phyloP scores from a whole-genome alignment of 2,888 invertebrate genomes.

The Meghimatium bilineatum region DNA sequence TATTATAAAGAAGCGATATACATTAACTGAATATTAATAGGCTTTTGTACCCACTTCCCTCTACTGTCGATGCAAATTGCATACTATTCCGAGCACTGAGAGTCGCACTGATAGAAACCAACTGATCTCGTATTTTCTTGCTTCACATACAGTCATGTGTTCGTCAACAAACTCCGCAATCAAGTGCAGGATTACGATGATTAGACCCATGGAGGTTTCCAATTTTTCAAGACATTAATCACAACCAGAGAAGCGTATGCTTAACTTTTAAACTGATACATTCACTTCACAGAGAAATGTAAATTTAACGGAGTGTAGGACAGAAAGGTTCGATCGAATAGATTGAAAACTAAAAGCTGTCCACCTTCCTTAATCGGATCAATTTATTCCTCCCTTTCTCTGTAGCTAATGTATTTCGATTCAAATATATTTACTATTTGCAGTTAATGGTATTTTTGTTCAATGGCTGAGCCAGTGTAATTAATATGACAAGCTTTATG shows the following conservation, averaged over 20 bases:
- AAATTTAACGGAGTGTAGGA: neutral
- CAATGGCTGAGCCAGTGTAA: neutral
- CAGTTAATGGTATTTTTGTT: neutral
- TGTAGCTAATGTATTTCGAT: neutral
- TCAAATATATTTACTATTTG: neutral
- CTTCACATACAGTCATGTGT: neutral
- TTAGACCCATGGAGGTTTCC: neutral
- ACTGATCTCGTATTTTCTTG: neutral
- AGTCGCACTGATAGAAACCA: too few relatives aligned
- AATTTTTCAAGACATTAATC: conserved; percentile 26
- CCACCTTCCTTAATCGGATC: neutral
- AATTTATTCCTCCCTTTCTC: neutral
- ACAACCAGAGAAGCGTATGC: conserved; percentile 11
- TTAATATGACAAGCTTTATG: too few relatives aligned
- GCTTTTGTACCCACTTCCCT: too few relatives aligned
- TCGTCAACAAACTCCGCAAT: conserved; percentile 9
- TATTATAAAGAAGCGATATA: too few relatives aligned
- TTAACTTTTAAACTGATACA: conserved; percentile 4
- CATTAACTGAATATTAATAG: too few relatives aligned
- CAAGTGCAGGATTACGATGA: neutral
- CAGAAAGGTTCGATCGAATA: too few relatives aligned
- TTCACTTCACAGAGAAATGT: neutral
- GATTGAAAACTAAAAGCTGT: neutral
- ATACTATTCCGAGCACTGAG: too few relatives aligned
- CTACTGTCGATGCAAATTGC: too few relatives aligned